These are phyloP conservation scores for Petrolisthes manimaculis DNA, from an alignment of 2,888 invertebrate species.

Conservation along the genomic window DNA sequence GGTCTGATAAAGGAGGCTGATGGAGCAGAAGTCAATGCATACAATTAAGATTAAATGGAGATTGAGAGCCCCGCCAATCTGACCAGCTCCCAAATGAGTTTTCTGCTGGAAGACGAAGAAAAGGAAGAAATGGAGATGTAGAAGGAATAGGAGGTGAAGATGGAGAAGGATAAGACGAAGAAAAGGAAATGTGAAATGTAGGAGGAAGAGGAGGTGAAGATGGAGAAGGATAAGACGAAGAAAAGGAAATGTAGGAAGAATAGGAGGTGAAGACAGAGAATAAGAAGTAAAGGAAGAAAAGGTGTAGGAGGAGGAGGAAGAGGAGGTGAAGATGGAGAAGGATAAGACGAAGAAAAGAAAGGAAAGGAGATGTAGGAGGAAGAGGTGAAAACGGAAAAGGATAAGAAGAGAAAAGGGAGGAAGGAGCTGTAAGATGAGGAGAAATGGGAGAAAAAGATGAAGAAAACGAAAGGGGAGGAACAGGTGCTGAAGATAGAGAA, in stretches of 20 bases:
- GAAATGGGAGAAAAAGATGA: neutral
- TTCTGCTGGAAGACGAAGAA: neutral
- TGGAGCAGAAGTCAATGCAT: slow-evolving; percentile 51
- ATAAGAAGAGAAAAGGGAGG: neutral
- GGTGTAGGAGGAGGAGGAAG: neutral
- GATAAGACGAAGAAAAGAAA: neutral
- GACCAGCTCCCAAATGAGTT: slow-evolving; percentile 34
- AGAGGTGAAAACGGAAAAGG: neutral
- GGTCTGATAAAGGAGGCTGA: slow-evolving; percentile 41
- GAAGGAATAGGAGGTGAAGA: neutral
- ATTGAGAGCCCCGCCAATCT: slow-evolving; percentile 38
- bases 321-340: neutral
- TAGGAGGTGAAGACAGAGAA: neutral
- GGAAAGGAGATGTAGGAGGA: neutral
- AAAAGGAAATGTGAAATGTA: too few relatives aligned
- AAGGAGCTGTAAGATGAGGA: neutral
- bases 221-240: neutral
- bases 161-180: slow-evolving; percentile 12
- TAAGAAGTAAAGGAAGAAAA: neutral
- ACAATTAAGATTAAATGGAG: slow-evolving; percentile 56
- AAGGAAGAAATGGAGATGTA: neutral
- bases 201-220: neutral
- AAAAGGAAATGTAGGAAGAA: neutral
- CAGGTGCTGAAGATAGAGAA: neutral
- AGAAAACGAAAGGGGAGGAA: neutral